Conservation (phyloP, 1,140 invertebrate genomes). For the Oreohelix idahoensis region DNA sequence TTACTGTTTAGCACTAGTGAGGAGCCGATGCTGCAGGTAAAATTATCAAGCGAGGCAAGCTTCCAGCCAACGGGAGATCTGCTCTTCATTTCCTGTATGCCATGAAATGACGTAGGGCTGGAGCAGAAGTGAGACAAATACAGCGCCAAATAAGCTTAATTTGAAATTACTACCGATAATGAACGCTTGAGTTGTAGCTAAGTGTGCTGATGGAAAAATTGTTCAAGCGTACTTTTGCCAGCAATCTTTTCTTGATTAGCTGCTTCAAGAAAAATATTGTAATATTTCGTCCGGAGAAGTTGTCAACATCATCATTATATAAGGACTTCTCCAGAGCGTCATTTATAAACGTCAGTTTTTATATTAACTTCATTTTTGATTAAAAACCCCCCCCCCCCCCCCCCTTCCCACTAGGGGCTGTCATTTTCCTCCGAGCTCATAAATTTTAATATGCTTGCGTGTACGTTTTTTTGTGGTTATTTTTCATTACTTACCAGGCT, state of each 20-base stretch:
- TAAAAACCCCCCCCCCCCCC: no score
- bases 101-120: background rate
- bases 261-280: background rate
- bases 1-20: no score
- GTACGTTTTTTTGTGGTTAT: no score
- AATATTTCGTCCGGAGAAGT: background rate
- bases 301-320: background rate
- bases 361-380: no score
- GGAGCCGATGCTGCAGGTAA: no score
- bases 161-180: constrained; percentile 16
- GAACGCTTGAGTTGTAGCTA: background rate
- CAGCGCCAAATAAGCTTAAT: background rate
- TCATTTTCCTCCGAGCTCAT: no score
- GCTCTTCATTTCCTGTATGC: constrained; percentile 1
- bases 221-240: background rate
- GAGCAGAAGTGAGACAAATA: background rate
- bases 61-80: background rate
- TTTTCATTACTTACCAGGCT: no score
- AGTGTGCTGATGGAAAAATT: background rate
- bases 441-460: no score
- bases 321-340: no score
- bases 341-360: no score
- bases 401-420: no score
- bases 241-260: no score
- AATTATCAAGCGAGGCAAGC: background rate